Evolutionary conservation across 2,113 vertebrate genomes (phyloP).

Genomic region (Panthera leo): DNA sequence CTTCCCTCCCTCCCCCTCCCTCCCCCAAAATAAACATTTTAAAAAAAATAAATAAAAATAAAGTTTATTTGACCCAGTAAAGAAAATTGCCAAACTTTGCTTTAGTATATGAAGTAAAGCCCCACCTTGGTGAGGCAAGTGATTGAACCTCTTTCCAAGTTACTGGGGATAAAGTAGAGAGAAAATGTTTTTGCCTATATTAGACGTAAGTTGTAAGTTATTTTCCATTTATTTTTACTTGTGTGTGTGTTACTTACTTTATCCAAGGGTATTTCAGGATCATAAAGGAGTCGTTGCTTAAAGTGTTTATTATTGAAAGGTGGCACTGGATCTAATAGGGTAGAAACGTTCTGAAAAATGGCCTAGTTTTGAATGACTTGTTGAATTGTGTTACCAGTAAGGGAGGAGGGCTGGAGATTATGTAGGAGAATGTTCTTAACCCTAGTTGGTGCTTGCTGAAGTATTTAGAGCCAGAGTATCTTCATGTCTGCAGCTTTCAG

Average conservation of each 20-base stretch:
- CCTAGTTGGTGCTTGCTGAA: neutral
- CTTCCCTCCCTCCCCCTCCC: too few relatives aligned
- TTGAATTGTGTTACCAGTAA: neutral
- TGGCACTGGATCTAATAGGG: neutral
- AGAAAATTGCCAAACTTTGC: neutral
- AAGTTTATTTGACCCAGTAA: neutral
- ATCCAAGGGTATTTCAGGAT: neutral
- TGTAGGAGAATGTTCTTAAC: neutral
- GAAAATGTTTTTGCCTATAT: neutral
- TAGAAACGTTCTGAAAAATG: neutral
- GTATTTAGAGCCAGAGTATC: neutral
- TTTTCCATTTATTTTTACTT: neutral
- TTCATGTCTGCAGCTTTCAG: neutral
- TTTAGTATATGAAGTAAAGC: neutral
- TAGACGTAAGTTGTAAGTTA: neutral
- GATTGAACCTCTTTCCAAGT: neutral
- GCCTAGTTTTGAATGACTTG: neutral
- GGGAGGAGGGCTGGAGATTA: neutral
- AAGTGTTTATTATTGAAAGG: neutral
- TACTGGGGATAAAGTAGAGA: neutral
- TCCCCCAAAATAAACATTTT: neutral
- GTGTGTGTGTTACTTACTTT: neutral
- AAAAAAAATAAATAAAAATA: neutral
- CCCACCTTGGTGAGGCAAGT: neutral
- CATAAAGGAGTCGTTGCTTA: neutral